phyloP scores from a whole-genome alignment of 2,888 invertebrate species.

The Rhaphigaster nebulosa region DNA sequence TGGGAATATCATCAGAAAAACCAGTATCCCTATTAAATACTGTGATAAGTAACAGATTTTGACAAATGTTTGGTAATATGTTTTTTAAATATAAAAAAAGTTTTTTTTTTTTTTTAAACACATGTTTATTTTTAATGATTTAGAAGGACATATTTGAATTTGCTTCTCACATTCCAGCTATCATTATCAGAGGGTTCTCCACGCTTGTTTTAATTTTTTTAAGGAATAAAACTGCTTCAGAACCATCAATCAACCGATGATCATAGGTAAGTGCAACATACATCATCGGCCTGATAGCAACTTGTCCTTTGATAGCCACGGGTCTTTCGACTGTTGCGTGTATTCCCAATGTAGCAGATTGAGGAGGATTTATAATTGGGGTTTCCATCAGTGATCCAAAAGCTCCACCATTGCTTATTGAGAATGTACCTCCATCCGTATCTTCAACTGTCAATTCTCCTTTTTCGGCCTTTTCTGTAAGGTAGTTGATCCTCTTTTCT shows the following conservation, averaged over 20 bases:
- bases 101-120: not conserved
- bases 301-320: slow-evolving; percentile 94
- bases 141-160: not conserved
- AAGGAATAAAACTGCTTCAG: slow-evolving; percentile 98
- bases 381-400: slow-evolving; percentile 98
- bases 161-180: slow-evolving; percentile 69
- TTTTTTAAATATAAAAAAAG: not conserved
- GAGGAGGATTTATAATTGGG: slow-evolving; percentile 99
- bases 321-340: slow-evolving; percentile 97
- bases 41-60: too few species aligned
- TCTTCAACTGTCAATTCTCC: slow-evolving; percentile 95
- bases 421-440: slow-evolving; percentile 99
- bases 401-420: slow-evolving; percentile 98
- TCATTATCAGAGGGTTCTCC: slow-evolving; percentile 94
- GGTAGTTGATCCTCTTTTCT: slow-evolving; percentile 86
- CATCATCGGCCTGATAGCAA: slow-evolving; percentile 99
- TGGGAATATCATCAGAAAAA: too few species aligned
- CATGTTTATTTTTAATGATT: not conserved
- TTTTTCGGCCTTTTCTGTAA: slow-evolving; percentile 92
- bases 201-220: slow-evolving; percentile 96
- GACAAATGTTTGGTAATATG: not conserved
- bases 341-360: slow-evolving; percentile 99
- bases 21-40: too few species aligned
- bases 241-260: slow-evolving; percentile 97
- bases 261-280: slow-evolving; percentile 99